These are phyloP conservation scores for Alexandromys fortis DNA, from an alignment of 2,113 vertebrate genomes.

Conservation along the genomic window DNA sequence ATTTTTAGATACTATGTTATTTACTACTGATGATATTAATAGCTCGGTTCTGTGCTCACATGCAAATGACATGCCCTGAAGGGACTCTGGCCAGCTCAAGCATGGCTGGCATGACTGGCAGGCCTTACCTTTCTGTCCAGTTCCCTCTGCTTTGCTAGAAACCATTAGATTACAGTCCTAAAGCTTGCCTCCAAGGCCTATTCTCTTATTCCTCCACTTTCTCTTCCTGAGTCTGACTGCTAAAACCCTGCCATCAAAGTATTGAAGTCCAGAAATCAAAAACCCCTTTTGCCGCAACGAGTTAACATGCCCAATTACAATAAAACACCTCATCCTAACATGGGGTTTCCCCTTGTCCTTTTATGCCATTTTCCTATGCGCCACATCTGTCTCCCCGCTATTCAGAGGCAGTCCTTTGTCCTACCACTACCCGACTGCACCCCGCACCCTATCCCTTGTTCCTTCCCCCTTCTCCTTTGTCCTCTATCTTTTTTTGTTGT, in stretches of 20 bases:
- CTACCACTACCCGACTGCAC: too few species aligned
- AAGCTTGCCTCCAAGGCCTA: neutral
- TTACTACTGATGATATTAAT: neutral
- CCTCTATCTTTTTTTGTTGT: too few species aligned
- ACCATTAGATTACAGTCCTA: neutral
- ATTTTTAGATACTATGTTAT: neutral
- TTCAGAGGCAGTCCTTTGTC: too few species aligned
- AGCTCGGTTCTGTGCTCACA: neutral
- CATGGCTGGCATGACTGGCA: neutral
- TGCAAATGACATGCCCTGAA: neutral
- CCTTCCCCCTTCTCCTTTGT: too few species aligned
- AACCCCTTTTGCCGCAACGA: neutral
- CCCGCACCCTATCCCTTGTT: too few species aligned
- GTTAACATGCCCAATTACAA: neutral
- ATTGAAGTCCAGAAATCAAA: neutral
- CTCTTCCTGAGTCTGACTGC: neutral
- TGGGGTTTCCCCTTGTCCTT: neutral
- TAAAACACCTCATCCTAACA: neutral
- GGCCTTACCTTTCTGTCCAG: neutral
- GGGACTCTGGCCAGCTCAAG: neutral
- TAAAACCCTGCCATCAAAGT: neutral
- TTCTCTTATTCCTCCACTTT: neutral
- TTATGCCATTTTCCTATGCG: too few species aligned
- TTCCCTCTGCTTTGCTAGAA: neutral
- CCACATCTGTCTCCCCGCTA: too few species aligned